Evolutionary conservation across 2,797 vertebrate genomes (phyloP).

Genomic region (Rhynchotus rufescens): DNA sequence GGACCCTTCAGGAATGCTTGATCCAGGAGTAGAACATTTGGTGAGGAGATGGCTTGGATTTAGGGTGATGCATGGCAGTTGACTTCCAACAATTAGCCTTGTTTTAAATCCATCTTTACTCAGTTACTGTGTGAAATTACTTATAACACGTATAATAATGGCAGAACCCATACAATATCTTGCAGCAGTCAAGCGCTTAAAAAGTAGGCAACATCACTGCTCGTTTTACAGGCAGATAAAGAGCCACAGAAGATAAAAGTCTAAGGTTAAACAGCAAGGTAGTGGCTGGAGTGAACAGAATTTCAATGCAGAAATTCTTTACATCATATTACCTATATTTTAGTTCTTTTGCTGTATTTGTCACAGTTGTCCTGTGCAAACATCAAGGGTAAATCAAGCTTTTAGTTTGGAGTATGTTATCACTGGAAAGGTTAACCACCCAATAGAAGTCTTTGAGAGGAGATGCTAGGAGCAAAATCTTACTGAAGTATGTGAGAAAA

Average conservation of each 20-base stretch:
- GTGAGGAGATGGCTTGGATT: fast-evolving
- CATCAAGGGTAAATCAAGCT: neutral
- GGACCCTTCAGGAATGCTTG: fast-evolving
- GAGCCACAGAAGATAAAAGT: neutral
- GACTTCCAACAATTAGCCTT: neutral
- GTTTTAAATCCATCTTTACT: neutral
- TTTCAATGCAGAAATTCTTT: too few species aligned
- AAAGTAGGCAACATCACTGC: neutral
- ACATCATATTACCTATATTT: neutral
- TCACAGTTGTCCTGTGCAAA: neutral
- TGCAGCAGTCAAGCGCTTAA: fast-evolving
- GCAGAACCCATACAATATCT: neutral
- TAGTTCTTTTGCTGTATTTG: neutral
- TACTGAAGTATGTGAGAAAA: neutral
- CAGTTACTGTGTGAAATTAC: neutral
- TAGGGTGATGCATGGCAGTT: neutral
- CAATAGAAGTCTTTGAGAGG: neutral
- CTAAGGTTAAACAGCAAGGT: neutral
- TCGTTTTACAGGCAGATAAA: neutral
- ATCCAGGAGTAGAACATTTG: neutral
- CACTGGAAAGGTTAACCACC: neutral
- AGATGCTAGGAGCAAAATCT: neutral
- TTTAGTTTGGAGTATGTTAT: neutral
- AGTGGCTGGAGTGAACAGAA: neutral
- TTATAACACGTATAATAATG: neutral